Evolutionary conservation across 2,888 invertebrate genomes (phyloP).

Genomic region (Synanthedon tipuliformis): DNA sequence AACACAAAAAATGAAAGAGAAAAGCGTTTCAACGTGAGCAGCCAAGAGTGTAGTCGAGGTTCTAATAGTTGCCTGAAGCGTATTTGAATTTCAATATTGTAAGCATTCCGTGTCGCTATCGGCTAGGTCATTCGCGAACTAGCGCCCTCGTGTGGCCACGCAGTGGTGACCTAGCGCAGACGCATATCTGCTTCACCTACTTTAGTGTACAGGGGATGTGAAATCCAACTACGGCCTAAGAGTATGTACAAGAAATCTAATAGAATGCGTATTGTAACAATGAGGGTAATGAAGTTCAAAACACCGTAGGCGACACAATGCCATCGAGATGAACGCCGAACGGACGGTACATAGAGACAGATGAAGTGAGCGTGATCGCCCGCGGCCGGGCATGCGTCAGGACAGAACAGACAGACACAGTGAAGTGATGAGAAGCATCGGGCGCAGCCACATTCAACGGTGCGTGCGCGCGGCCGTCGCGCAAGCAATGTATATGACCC

Average conservation of each 20-base stretch:
- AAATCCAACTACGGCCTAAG: conserved; percentile 46
- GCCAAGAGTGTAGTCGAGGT: conserved; percentile 67
- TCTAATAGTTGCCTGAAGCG: conserved; percentile 66
- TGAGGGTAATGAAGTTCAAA: conserved; percentile 59
- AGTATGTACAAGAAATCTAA: conserved; percentile 63
- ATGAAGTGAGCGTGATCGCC: conserved; percentile 69
- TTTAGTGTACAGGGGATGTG: conserved; percentile 19
- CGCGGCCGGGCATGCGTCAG: conserved; percentile 59
- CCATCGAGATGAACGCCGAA: conserved; percentile 63
- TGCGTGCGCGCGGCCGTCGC: conserved; percentile 67
- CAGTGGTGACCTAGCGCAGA: conserved; percentile 26
- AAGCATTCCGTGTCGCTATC: conserved; percentile 68
- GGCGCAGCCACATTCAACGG: conserved; percentile 70
- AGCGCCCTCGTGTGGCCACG: not conserved
- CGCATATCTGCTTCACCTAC: conserved; percentile 15
- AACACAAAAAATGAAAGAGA: conserved; percentile 64
- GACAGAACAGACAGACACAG: conserved; percentile 67
- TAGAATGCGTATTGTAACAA: conserved; percentile 64
- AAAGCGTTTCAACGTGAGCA: conserved; percentile 64
- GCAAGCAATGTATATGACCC: conserved; percentile 66
- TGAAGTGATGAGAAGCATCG: conserved; percentile 69
- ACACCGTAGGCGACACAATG: conserved; percentile 56
- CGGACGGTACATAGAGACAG: conserved; percentile 66
- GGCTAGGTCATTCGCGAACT: conserved; percentile 26
- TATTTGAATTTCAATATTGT: conserved; percentile 49